Percentiles rank a stretch among this genome's conserved stretches.
These are phyloP conservation scores for Cepaea nemoralis DNA, from an alignment of 1,140 invertebrate genomes.

Conservation along the genomic window DNA sequence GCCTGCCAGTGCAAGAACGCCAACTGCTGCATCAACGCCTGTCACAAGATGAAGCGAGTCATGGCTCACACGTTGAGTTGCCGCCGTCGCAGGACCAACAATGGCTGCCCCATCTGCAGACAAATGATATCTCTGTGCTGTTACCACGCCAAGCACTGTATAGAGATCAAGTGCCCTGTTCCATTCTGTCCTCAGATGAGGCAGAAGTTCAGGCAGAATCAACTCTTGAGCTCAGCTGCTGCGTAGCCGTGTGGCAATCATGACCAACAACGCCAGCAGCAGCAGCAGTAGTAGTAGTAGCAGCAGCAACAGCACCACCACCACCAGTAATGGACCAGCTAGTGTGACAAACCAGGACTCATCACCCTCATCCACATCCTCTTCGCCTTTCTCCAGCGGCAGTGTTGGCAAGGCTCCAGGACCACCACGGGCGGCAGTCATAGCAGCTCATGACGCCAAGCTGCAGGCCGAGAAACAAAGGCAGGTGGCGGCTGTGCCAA, in stretches of 20 bases:
- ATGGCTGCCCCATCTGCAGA: constrained; percentile 97
- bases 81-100: constrained; percentile 95
- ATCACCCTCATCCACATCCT: constrained; percentile 69
- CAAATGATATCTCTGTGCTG: constrained; percentile 98
- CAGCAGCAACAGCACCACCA: constrained; percentile 39
- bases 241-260: constrained; percentile 85
- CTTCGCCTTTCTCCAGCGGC: constrained; percentile 51
- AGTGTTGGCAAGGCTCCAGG: constrained; percentile 73
- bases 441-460: constrained; percentile 92
- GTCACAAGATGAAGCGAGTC: constrained; percentile 98
- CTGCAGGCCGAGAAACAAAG: constrained; percentile 79
- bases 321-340: constrained; percentile 37
- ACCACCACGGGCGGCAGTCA: constrained; percentile 85
- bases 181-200: constrained; percentile 99
- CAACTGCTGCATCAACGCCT: constrained; percentile 95
- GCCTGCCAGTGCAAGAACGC: constrained; percentile 96
- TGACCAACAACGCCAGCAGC: constrained; percentile 63
- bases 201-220: constrained; percentile 96
- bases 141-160: constrained; percentile 99
- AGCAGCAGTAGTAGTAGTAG: too few relatives aligned
- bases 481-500: constrained; percentile 71
- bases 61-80: constrained; percentile 95
- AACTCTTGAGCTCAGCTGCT: constrained; percentile 90
- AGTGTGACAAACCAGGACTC: constrained; percentile 39
- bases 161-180: constrained; percentile 91